phyloP scores from a whole-genome alignment of 2,113 vertebrate genomes.

The Symphodus melops region DNA sequence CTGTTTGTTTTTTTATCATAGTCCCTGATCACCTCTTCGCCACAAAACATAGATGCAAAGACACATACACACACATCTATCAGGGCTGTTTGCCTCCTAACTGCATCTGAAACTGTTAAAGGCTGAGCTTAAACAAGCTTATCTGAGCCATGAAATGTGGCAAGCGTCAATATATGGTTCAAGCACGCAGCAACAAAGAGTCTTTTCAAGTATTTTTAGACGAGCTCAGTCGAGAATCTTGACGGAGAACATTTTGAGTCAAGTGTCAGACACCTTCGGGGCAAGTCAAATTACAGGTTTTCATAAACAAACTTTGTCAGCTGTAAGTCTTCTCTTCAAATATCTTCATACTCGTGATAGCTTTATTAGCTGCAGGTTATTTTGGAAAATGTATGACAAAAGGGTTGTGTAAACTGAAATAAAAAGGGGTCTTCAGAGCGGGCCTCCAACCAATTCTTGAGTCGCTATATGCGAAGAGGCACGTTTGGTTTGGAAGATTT shows the following conservation, averaged over 20 bases:
- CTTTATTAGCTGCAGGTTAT: background rate
- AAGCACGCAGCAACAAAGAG: background rate
- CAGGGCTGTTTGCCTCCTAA: background rate
- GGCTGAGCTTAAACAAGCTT: background rate
- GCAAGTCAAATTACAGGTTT: background rate
- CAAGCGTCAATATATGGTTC: background rate
- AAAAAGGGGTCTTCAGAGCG: background rate
- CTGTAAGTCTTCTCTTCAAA: background rate
- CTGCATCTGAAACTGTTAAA: background rate
- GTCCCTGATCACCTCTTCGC: background rate
- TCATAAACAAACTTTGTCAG: background rate
- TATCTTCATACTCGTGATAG: no score
- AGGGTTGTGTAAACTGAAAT: background rate
- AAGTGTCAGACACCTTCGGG: background rate
- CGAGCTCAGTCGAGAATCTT: background rate
- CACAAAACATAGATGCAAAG: constrained; percentile 11
- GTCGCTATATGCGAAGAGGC: no score
- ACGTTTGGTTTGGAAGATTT: no score
- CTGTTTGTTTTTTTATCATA: constrained; percentile 8
- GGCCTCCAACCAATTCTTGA: background rate
- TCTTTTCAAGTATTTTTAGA: background rate
- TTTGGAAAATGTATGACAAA: background rate
- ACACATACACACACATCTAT: constrained; percentile 39
- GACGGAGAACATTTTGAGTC: background rate
- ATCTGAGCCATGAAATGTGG: background rate